Evolutionary conservation across 2,113 vertebrate genomes (phyloP).

Genomic region (Capreolus pygargus): DNA sequence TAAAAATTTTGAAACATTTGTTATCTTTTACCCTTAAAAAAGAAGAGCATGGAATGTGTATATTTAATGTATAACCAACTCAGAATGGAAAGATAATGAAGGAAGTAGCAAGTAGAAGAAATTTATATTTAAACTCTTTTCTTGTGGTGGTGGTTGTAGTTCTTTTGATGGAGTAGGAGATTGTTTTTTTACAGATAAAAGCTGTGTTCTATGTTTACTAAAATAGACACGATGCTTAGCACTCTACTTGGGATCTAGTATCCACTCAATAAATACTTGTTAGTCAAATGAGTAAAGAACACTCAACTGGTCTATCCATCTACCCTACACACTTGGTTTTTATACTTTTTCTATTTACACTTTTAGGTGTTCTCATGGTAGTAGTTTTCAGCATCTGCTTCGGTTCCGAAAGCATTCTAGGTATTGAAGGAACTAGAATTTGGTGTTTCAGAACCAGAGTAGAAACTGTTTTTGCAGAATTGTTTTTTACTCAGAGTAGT

Average conservation of each 20-base stretch:
- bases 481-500: not conserved
- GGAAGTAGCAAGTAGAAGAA: not conserved
- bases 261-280: constrained; percentile 19
- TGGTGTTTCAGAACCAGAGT: not conserved
- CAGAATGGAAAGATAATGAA: not conserved
- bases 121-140: not conserved
- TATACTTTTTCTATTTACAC: not conserved
- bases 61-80: not conserved
- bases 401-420: not conserved
- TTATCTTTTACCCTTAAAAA: not conserved
- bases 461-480: not conserved
- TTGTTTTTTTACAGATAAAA: not conserved
- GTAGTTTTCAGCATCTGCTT: not conserved
- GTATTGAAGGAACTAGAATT: not conserved
- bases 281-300: not conserved
- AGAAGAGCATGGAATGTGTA: not conserved
- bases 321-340: not conserved
- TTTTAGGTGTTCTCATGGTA: not conserved
- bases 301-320: not conserved
- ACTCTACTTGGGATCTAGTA: not conserved
- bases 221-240: not conserved
- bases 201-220: not conserved
- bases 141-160: not conserved
- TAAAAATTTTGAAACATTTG: not conserved
- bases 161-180: not conserved